Evolutionary conservation across 2,113 vertebrate species (phyloP).

Genomic region (Uria lomvia): DNA sequence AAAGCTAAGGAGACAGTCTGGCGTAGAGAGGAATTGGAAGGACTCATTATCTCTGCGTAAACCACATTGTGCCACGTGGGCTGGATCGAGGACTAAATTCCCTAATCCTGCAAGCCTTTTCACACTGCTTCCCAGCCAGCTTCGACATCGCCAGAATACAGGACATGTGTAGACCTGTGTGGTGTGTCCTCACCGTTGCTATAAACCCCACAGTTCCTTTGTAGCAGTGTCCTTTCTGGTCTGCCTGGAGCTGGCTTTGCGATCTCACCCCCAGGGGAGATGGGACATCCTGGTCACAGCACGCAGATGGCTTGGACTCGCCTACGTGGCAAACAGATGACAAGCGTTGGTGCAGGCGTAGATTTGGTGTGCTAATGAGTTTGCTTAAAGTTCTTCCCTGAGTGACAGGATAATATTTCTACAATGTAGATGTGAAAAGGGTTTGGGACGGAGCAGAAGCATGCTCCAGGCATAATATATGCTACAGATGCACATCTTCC

Average conservation of each 20-base stretch:
- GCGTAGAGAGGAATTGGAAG: background rate
- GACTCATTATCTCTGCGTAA: background rate
- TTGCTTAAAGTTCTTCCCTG: background rate
- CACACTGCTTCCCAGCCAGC: background rate
- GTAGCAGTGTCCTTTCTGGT: background rate
- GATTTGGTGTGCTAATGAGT: background rate
- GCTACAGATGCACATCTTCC: background rate
- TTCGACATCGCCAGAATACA: background rate
- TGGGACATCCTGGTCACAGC: background rate
- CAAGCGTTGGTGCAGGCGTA: background rate
- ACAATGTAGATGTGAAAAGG: background rate
- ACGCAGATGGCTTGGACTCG: background rate
- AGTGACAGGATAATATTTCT: background rate
- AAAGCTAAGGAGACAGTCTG: background rate
- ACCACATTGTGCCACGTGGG: background rate
- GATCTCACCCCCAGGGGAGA: background rate
- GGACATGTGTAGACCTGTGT: background rate
- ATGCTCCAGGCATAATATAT: background rate
- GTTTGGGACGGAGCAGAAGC: background rate
- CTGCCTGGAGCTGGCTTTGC: background rate
- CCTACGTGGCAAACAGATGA: background rate
- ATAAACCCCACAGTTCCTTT: background rate
- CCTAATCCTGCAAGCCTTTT: background rate
- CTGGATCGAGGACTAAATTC: background rate
- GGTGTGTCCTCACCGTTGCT: background rate